These are phyloP conservation scores for Eucidaris tribuloides DNA, from an alignment of 35 echinoderm and acorn worm species.

Conservation along the genomic window DNA sequence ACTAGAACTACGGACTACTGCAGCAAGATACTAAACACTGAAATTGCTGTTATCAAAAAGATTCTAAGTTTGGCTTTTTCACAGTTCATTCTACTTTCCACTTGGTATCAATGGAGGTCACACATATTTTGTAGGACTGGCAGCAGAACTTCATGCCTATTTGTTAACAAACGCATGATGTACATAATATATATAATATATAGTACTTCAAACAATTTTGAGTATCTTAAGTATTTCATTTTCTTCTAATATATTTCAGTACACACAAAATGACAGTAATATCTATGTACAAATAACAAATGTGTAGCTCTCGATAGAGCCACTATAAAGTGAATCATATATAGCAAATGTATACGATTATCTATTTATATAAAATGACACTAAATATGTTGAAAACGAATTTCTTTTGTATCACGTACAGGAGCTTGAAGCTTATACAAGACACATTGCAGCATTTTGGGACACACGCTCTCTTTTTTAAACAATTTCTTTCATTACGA, in stretches of 20 bases:
- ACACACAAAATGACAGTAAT: constrained; percentile 28
- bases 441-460: constrained; percentile 29
- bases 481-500: no score
- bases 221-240: constrained; percentile 39
- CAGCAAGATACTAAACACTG: no score
- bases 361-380: constrained; percentile 38
- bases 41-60: no score
- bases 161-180: constrained; percentile 29
- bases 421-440: constrained; percentile 35
- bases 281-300: constrained; percentile 32
- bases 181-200: constrained; percentile 29
- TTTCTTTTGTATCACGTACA: constrained; percentile 19
- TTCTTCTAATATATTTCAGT: constrained; percentile 39
- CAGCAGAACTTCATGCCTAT: no score
- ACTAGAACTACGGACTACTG: no score
- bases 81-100: no score
- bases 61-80: no score
- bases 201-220: constrained; percentile 37
- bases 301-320: constrained; percentile 20
- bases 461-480: constrained; percentile 13
- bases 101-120: no score
- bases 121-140: no score
- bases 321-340: constrained; percentile 19
- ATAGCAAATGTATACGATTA: constrained; percentile 37
- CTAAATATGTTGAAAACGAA: constrained; percentile 17